Base-by-base conservation (phyloP, 53 echinoderm and acorn worm genomes). In the Henricia sp. region DNA sequence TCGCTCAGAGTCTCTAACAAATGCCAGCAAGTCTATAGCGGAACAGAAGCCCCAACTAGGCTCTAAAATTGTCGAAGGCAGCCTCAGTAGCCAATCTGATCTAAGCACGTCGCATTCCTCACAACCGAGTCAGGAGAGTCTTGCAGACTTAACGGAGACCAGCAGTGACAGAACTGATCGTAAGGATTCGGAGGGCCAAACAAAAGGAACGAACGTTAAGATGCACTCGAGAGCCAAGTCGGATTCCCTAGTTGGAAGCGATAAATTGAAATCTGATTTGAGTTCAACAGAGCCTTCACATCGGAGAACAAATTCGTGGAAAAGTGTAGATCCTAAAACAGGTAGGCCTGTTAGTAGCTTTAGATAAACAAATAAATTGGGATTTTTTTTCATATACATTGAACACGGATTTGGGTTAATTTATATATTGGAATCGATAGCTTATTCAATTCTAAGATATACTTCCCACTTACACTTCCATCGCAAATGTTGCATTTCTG, bases 311-410 rank as follows among this genome's bases (percentile, higher is more conserved):
- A 91, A 88, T 35, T 92, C 93, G 17, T 93, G 93, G 91, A 93
- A 95, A 70, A 77, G 90, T 32, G 89, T 93, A 8, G 95, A 95
- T 74, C 91, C 93, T 23, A 91, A 89, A 50, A 93, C 95, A 87
- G 93, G 95, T 95, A 90, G 43, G 50, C 9, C n/a, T n/a, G n/a
- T n/a, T n/a, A n/a, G n/a, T n/a, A n/a, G n/a, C n/a, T n/a, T n/a
- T n/a, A n/a, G n/a, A n/a, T n/a, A n/a, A n/a, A n/a, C n/a, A n/a
- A n/a, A n/a, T n/a, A n/a, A n/a, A n/a, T n/a, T n/a, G n/a, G n/a
- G n/a, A n/a, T n/a, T n/a, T n/a, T n/a, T n/a, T n/a, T n/a, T n/a
- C n/a, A n/a, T n/a, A n/a, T n/a, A n/a, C n/a, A n/a, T n/a, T n/a
- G n/a, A n/a, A n/a, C n/a, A n/a, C n/a, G n/a, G n/a, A n/a, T n/a